These are phyloP conservation scores for Acanthiza pusilla DNA, from an alignment of 2,797 vertebrate species.

Conservation along the genomic window DNA sequence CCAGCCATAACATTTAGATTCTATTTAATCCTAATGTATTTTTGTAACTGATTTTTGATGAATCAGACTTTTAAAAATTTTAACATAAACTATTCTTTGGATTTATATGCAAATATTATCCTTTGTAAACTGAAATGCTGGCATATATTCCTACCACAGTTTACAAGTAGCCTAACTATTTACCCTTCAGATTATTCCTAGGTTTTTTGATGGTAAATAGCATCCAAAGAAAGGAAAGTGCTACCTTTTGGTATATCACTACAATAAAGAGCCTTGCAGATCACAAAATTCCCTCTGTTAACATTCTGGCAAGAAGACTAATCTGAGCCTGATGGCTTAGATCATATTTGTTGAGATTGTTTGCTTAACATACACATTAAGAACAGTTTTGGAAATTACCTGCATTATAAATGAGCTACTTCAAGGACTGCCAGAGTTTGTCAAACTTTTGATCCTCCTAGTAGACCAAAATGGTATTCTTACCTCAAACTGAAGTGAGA, in stretches of 20 bases:
- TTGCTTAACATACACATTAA: background rate
- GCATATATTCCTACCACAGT: background rate
- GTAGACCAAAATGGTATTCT: background rate
- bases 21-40: constrained; percentile 22
- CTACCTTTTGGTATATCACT: background rate
- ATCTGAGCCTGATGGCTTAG: background rate
- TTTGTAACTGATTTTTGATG: constrained; percentile 22
- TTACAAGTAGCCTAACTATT: constrained; percentile 31
- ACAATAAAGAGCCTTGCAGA: background rate
- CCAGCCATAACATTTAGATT: constrained; percentile 51
- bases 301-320: background rate
- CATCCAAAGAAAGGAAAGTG: background rate
- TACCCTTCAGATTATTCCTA: background rate
- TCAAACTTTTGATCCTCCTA: background rate
- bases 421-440: background rate
- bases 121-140: background rate
- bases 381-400: background rate
- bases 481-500: background rate
- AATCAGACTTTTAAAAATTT: constrained; percentile 9
- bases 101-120: constrained; percentile 12
- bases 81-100: background rate
- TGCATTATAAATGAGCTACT: background rate
- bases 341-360: background rate
- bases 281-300: background rate
- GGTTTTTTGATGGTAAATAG: constrained; percentile 1